Conservation (phyloP, 2,797 vertebrate genomes). For the Orestias chungarensis region DNA sequence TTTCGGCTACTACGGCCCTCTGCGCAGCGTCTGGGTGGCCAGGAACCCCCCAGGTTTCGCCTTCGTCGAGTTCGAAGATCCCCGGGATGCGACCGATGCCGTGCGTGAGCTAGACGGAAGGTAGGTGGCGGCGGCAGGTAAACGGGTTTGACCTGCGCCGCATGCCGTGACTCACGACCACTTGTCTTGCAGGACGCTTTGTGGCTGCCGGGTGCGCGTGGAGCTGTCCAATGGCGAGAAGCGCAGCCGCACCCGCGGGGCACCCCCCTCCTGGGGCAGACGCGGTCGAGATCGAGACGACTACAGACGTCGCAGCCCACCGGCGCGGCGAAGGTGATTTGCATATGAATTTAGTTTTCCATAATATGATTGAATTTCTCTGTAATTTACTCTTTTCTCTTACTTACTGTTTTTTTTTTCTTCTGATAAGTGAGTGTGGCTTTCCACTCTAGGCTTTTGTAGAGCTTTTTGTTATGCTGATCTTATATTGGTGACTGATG, state of each 20-base stretch:
- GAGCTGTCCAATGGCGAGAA: constrained; percentile 97
- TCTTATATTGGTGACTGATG: constrained; percentile 52
- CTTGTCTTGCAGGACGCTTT: constrained; percentile 83
- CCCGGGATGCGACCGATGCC: constrained; percentile 95
- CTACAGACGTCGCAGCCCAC: constrained; percentile 91
- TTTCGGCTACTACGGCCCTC: constrained; percentile 96
- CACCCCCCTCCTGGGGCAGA: constrained; percentile 93
- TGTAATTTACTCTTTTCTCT: constrained; percentile 49
- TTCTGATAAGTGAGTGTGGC: constrained; percentile 49
- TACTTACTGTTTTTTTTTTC: constrained; percentile 53
- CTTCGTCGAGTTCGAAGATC: constrained; percentile 97
- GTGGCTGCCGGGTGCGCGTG: constrained; percentile 93
- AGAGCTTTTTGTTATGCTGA: constrained; percentile 35
- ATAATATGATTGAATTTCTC: constrained; percentile 7
- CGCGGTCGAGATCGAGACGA: constrained; percentile 94
- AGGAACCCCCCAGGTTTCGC: constrained; percentile 97
- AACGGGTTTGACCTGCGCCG: neutral
- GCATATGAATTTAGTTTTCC: constrained; percentile 23
- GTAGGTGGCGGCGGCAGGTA: constrained; percentile 60
- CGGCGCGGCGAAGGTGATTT: constrained; percentile 89
- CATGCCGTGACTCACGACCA: rapidly evolving
- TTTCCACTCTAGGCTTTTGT: constrained; percentile 48
- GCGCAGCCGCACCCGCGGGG: constrained; percentile 90
- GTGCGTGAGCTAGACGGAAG: constrained; percentile 96
- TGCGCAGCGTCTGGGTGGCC: constrained; percentile 97